Evolutionary conservation across 2,888 invertebrate species (phyloP).

Genomic region (Dermolepida albohirtum): DNA sequence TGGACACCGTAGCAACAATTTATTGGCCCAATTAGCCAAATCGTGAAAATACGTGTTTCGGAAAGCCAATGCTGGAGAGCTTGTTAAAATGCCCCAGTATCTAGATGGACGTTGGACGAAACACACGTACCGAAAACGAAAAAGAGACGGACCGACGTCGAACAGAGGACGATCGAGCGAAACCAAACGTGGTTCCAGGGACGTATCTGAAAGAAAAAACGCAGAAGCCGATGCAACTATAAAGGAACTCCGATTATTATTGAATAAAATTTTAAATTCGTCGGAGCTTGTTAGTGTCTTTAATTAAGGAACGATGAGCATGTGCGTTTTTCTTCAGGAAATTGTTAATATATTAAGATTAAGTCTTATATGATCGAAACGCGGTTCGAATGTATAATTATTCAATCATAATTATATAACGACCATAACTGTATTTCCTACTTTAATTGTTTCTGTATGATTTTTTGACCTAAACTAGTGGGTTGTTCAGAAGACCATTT

Average conservation of each 20-base stretch:
- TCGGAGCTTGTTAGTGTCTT: no score
- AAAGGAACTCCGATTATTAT: conserved; percentile 15
- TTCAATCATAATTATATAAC: no score
- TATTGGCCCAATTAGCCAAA: conserved; percentile 70
- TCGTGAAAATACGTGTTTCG: conserved; percentile 66
- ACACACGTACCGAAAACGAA: conserved; percentile 35
- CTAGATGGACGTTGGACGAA: conserved; percentile 35
- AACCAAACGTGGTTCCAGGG: conserved; percentile 1
- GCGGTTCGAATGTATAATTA: no score
- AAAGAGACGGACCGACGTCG: conserved; percentile 40
- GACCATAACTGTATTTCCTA: no score
- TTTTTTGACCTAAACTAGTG: no score
- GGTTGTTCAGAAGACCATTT: no score
- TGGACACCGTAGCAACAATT: conserved; percentile 67
- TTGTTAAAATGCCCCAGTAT: conserved; percentile 45
- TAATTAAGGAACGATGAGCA: no score
- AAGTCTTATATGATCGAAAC: no score
- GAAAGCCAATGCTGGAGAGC: conserved; percentile 63
- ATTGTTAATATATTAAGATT: no score
- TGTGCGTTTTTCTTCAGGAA: no score
- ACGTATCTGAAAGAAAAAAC: conserved; percentile 14
- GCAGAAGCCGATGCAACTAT: neutral
- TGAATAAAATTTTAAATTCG: no score
- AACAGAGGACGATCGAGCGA: conserved; percentile 20
- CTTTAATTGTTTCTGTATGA: no score